Evolutionary conservation across 2,888 invertebrate species (phyloP), one percentile per base, ranked within the genome.

Genomic region (Eristalis intricaria): DNA sequence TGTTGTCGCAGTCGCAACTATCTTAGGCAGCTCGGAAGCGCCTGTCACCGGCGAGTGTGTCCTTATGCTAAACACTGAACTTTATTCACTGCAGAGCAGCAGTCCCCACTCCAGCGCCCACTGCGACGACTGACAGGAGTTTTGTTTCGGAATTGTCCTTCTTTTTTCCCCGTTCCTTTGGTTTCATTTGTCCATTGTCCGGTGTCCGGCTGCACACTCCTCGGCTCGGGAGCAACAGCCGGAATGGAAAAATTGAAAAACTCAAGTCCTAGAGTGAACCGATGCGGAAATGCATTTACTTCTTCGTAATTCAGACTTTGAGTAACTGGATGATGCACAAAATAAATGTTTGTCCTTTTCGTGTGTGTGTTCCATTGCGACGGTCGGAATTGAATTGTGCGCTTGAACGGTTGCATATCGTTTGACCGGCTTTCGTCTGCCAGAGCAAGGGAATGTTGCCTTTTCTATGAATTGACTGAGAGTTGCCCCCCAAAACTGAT

Each of bases 41-140:
- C 61, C 73, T 69, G 64, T 61, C 79, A 60, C n/a, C 23, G 60
- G 64, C 15, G 70, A 71, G 32, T 73, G 77, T 66, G 35, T 68
- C 63, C 63, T 56, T 65, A 84, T 79, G 84, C 84, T 79, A 84
- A 84, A 58, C 71, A 64, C 64, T 84, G 63, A 69, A 74, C 63
- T 74, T 74, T 65, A 58, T 65, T 79, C 63, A 50, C 60, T 74
- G 40, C 56, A 58, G 63, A 7, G 13, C 23, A 4, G 26, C 13
- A n/a, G 1, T 4, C 13, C 23, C 11, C 23, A 13, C 60, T n/a
- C 50, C n/a, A n/a, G n/a, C 50, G 7, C 50, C n/a, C n/a, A 19
- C 35, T 35, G 35, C 35, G 50, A n/a, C 50, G n/a, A 68, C 60
- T 65, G 43, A 69, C 50, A 40, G 50, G 22, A 58, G 29, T n/a